phyloP scores from a whole-genome alignment of 2,888 invertebrate genomes.

The Onchidella celtica region DNA sequence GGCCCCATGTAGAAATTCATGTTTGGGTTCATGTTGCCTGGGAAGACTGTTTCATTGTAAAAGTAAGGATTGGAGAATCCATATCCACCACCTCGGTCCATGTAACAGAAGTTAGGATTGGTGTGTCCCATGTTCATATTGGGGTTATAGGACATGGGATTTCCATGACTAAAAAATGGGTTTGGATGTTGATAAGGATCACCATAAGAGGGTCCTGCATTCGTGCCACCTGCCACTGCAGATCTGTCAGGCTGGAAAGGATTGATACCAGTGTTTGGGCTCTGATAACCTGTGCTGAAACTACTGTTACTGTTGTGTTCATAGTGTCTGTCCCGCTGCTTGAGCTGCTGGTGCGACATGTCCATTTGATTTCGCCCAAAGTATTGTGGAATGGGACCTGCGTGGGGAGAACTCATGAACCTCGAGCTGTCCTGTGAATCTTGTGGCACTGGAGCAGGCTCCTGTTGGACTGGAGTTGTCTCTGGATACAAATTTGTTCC shows the following conservation, averaged over 20 bases:
- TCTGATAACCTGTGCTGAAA: background rate
- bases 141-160: conserved; percentile 14
- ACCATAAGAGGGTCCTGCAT: background rate
- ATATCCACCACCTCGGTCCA: conserved; percentile 39
- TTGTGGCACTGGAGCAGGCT: background rate
- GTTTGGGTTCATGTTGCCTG: conserved; percentile 26
- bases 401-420: background rate
- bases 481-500: background rate
- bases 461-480: background rate
- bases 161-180: background rate
- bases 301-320: background rate
- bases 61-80: conserved; percentile 21
- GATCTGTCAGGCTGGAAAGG: conserved; percentile 14
- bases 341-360: background rate
- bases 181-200: conserved; percentile 21
- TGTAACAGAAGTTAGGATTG: conserved; percentile 27
- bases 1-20: conserved; percentile 23
- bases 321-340: background rate
- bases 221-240: background rate
- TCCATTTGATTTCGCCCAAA: background rate
- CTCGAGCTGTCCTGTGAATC: conserved; percentile 1
- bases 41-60: conserved; percentile 41
- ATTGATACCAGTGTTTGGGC: background rate
- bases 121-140: conserved; percentile 8
- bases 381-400: background rate